phyloP scores from a whole-genome alignment of 1,140 invertebrate genomes.

The Pinna nobilis region DNA sequence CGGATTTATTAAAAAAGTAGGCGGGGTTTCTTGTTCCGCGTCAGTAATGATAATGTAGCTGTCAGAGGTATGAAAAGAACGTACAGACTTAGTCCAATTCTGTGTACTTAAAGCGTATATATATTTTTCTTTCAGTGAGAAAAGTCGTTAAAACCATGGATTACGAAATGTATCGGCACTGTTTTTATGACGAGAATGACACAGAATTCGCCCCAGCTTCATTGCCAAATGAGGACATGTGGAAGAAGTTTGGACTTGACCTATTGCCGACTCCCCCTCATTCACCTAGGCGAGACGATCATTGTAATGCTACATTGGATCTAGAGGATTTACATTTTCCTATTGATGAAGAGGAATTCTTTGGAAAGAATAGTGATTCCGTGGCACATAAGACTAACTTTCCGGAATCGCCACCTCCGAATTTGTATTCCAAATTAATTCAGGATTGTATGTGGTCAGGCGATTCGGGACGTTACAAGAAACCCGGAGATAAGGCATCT shows the following conservation, averaged over 20 bases:
- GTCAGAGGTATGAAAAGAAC: not conserved
- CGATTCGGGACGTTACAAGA: conserved; percentile 39
- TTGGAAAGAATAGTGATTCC: conserved; percentile 32
- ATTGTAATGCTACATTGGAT: conserved; percentile 40
- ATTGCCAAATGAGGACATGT: conserved; percentile 74
- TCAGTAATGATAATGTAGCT: not conserved
- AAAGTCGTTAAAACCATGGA: conserved; percentile 20
- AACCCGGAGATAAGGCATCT: conserved; percentile 37
- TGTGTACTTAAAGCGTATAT: conserved; percentile 1
- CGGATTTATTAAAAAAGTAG: not conserved
- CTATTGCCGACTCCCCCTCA: conserved; percentile 70
- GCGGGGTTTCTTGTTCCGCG: conserved; percentile 9
- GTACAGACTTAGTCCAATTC: not conserved
- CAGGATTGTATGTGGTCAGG: conserved; percentile 84
- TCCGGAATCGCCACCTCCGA: conserved; percentile 52
- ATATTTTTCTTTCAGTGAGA: conserved; percentile 1
- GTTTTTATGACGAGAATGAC: conserved; percentile 17
- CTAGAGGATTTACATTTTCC: conserved; percentile 36
- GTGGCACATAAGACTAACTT: conserved; percentile 36
- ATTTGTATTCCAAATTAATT: conserved; percentile 61
- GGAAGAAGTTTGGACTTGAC: conserved; percentile 78
- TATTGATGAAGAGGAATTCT: conserved; percentile 45
- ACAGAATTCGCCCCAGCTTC: conserved; percentile 29
- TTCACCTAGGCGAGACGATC: conserved; percentile 63
- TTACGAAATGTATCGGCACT: conserved; percentile 17